A percentile compares a stretch with the other conserved stretches of the same genome.
These are phyloP conservation scores for Cyphomyrmex costatus DNA, from an alignment of 1,140 invertebrate species.

Conservation along the genomic window DNA sequence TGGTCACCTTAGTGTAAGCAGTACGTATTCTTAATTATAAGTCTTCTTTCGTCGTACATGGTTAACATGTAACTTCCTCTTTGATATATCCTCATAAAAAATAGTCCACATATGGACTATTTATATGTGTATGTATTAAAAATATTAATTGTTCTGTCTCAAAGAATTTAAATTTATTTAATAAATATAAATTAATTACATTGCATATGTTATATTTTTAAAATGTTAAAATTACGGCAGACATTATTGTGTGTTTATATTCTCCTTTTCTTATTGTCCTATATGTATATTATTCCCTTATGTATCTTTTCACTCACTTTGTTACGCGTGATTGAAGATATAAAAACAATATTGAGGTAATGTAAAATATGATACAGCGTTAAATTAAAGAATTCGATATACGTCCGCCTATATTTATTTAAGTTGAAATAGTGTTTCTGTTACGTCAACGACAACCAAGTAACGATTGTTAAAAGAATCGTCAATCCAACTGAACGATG, in stretches of 20 bases:
- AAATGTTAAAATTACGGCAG: background rate
- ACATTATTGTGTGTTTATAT: background rate
- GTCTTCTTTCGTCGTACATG: too few species aligned
- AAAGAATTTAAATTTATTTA: too few species aligned
- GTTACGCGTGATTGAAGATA: background rate
- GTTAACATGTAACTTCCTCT: too few species aligned
- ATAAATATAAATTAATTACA: too few species aligned
- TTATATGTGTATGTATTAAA: too few species aligned
- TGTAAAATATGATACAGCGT: background rate
- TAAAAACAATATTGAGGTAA: slow-evolving; percentile 57
- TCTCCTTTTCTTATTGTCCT: background rate
- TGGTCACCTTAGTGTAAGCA: too few species aligned
- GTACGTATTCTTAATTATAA: too few species aligned
- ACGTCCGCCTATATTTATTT: slow-evolving; percentile 12
- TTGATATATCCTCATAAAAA: too few species aligned
- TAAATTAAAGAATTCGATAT: background rate
- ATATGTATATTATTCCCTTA: background rate
- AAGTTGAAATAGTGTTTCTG: slow-evolving; percentile 28
- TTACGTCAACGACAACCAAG: slow-evolving; percentile 44
- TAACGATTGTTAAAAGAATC: slow-evolving; percentile 50
- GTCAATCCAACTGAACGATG: slow-evolving; percentile 4
- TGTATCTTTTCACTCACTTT: background rate
- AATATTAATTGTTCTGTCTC: too few species aligned
- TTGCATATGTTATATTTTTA: slow-evolving; percentile 33
- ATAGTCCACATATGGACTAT: too few species aligned